Evolutionary conservation across 1,140 invertebrate genomes (phyloP).

Genomic region (Zaprionus inermis): DNA sequence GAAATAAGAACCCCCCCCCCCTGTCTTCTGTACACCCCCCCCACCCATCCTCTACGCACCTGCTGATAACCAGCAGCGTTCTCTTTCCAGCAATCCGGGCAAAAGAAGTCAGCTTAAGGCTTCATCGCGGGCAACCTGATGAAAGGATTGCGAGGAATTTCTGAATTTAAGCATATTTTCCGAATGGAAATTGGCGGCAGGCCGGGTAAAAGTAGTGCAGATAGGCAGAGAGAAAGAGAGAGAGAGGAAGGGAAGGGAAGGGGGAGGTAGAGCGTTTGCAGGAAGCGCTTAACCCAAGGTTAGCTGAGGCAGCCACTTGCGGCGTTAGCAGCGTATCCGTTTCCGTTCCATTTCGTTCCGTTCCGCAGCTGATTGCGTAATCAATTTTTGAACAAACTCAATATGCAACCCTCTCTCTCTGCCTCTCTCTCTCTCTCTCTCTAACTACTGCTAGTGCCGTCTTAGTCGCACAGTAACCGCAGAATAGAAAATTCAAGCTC

Average conservation of each 20-base stretch:
- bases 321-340: not conserved
- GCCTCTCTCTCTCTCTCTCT: not conserved
- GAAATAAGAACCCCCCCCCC: slow-evolving; percentile 15
- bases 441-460: not conserved
- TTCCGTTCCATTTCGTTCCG: not conserved
- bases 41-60: not conserved
- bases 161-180: not conserved
- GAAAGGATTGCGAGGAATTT: slow-evolving; percentile 2
- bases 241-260: not conserved
- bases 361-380: slow-evolving; percentile 4
- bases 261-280: not conserved
- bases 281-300: not conserved
- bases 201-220: not conserved
- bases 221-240: not conserved
- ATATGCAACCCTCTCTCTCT: not conserved
- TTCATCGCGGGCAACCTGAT: not conserved
- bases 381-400: slow-evolving; percentile 2
- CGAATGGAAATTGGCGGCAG: not conserved
- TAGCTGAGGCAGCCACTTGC: not conserved
- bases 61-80: not conserved
- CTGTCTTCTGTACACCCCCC: not conserved
- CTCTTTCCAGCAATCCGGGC: not conserved
- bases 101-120: slow-evolving; percentile 7
- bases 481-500: slow-evolving; percentile 37
- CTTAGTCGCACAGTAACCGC: not conserved